Base-by-base conservation (phyloP, 2,113 vertebrate genomes). In the human region DNA sequence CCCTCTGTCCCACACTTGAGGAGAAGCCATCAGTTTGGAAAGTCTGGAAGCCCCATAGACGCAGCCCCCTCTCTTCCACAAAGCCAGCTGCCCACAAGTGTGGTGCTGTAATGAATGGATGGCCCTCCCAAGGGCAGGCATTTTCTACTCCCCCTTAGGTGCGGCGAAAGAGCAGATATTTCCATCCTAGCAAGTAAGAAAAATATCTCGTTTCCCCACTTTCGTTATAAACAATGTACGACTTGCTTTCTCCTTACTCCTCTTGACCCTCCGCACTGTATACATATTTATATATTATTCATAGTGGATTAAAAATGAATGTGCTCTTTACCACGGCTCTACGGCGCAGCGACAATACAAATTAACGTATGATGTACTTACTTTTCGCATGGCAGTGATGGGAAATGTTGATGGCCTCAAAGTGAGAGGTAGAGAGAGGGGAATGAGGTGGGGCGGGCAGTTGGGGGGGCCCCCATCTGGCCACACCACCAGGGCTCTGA, bases 231-330 rank as follows among this genome's bases (percentile, higher is more conserved):
- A 98, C 98, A 98, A 98, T 95, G 97, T 97, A 97, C 98, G 12
- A 12, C 98, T 98, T 97, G 98, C 98, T 98, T 98, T 98, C 97
- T 98, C 98, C 97, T 96, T 93, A 95, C 94, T 96, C 93, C 83
- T 94, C 86, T 97, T 98, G 98, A 98, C 98, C 98, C 98, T 98
- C 98, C 59, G 88, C 97, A 97, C 98, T 97, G 98, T 99, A 99
- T 98, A 99, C 99, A 99, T 99, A 99, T 99, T 99, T 99, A 99
- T 99, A 98, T 99, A 99, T 99, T 99, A 99, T 99, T 99, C 99
- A 99, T 99, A 98, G 97, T 6, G 66, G 98, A 99, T 99, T 99
- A 99, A 99, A 99, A 99, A 99, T 99, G 99, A 98, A 99, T 99
- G 98, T 98, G 98, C 98, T 99, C 98, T 99, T 99, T 99, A 99